phyloP scores from a whole-genome alignment of 2,113 vertebrate species.

The Mesocricetus auratus region DNA sequence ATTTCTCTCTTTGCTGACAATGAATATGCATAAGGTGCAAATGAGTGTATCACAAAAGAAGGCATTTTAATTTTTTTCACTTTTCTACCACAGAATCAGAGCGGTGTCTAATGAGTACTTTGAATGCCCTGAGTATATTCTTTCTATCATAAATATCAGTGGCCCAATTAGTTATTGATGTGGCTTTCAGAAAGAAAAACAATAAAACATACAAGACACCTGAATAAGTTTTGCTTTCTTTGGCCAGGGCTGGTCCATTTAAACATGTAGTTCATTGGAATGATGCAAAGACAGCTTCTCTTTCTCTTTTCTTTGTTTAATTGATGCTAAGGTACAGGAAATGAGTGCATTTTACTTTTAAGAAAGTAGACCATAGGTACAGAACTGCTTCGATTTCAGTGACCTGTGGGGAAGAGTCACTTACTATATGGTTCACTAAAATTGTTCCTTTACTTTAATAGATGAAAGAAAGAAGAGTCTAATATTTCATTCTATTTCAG shows the following conservation, averaged over 20 bases:
- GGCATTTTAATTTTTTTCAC: neutral
- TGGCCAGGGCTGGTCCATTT: neutral
- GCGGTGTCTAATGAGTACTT: neutral
- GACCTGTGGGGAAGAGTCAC: constrained; percentile 85
- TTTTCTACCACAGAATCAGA: constrained; percentile 14
- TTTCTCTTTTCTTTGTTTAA: neutral
- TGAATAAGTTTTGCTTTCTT: neutral
- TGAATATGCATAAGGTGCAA: constrained; percentile 39
- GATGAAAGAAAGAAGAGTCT: constrained; percentile 87
- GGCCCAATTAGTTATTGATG: neutral
- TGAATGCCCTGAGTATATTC: neutral
- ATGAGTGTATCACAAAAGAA: constrained; percentile 8
- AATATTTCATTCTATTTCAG: constrained; percentile 88
- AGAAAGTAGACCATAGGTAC: constrained; percentile 71
- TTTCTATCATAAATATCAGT: constrained; percentile 16
- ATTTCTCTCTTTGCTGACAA: constrained; percentile 38
- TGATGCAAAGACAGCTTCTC: neutral
- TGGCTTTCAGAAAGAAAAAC: neutral
- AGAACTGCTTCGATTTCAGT: constrained; percentile 83
- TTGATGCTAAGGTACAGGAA: neutral
- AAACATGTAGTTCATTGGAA: neutral
- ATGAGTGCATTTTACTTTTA: constrained; percentile 2
- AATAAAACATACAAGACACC: neutral
- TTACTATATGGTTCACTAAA: constrained; percentile 86
- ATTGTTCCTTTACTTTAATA: constrained; percentile 86